Evolutionary conservation across 2,113 vertebrate genomes (phyloP), one percentile per base, ranked within the genome.

Genomic region (Leptobrachium leishanense): DNA sequence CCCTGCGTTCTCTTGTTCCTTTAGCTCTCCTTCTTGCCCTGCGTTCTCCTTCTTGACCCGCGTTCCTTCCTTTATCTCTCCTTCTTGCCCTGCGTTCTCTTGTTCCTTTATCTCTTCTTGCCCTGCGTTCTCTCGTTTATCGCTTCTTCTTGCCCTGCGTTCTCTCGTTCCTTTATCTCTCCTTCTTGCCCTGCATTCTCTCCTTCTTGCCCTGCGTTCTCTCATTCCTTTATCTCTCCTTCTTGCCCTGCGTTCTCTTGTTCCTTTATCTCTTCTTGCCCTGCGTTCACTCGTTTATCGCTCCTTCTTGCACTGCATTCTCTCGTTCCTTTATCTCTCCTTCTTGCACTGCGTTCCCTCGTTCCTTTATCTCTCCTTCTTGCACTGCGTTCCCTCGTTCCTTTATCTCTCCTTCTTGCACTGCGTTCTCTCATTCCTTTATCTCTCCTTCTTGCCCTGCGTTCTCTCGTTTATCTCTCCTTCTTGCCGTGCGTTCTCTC

Each of bases 311-410:
- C 12, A 41, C 20, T 11, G 5, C 63, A 12, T 68, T 13, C 41
- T 15, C 9, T 68, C 41, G n/a, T 13, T 43, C 20, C 20, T 31
- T 31, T 68, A 15, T 70, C 43, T 70, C 66, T 20, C 68, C 15
- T 70, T 70, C 43, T 44, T 31, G 9, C 39, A 1, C n/a, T 6
- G 8, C 11, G 43, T 70, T 50, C 20, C 20, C 46, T 50, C 11
- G 43, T 70, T 50, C 20, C 20, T 70, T 50, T n/a, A 42, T 31
- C 44, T 70, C 2, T 41, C 68, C 31, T 44, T 70, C 68, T 44
- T 70, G 43, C 43, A 39, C 50, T 46, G 68, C 68, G 68, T 70
- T 70, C 68, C 46, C 68, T 70, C 68, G 9, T 10, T n/a, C n/a
- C n/a, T n/a, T 70, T 20, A 31, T 31, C 20, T 31, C 20, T 43